Percentiles rank a stretch among this genome's conserved stretches.
Evolutionary conservation across 1,140 invertebrate species (phyloP).

Genomic region (Saxidomus purpurata): DNA sequence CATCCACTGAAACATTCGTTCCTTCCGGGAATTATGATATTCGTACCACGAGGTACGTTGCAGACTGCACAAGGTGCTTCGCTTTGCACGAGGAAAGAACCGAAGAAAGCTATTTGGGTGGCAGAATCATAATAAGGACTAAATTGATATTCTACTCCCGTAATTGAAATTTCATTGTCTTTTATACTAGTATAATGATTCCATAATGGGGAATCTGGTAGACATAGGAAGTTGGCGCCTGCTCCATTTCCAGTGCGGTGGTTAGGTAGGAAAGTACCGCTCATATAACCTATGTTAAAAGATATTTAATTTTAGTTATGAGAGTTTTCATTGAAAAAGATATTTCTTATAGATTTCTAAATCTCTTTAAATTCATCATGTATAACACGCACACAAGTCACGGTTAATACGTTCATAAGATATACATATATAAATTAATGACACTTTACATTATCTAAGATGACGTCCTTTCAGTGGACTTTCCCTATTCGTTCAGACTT

Average conservation of each 20-base stretch:
- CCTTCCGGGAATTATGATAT: slow-evolving; percentile 70
- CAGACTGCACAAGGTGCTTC: slow-evolving; percentile 71
- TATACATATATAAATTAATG: not conserved
- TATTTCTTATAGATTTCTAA: not conserved
- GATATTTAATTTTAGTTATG: too few species aligned
- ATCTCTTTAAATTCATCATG: not conserved
- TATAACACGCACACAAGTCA: not conserved
- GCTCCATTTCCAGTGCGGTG: not conserved
- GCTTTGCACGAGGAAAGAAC: not conserved
- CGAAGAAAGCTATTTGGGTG: not conserved
- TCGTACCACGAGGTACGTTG: slow-evolving; percentile 7
- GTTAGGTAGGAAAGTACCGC: not conserved
- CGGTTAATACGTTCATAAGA: not conserved
- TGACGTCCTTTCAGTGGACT: not conserved
- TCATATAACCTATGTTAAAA: slow-evolving; percentile 37
- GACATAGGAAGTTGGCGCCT: slow-evolving; percentile 65
- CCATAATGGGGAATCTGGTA: slow-evolving; percentile 59
- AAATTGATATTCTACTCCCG: slow-evolving; percentile 49
- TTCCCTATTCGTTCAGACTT: not conserved
- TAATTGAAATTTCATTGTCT: slow-evolving; percentile 36
- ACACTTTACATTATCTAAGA: not conserved
- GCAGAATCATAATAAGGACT: not conserved
- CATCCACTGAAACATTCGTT: slow-evolving; percentile 64
- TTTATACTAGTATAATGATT: not conserved
- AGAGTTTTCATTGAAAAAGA: not conserved